These are phyloP conservation scores for Caenorhabditis sp. DNA, from an alignment of 2,888 invertebrate species.

Conservation along the genomic window DNA sequence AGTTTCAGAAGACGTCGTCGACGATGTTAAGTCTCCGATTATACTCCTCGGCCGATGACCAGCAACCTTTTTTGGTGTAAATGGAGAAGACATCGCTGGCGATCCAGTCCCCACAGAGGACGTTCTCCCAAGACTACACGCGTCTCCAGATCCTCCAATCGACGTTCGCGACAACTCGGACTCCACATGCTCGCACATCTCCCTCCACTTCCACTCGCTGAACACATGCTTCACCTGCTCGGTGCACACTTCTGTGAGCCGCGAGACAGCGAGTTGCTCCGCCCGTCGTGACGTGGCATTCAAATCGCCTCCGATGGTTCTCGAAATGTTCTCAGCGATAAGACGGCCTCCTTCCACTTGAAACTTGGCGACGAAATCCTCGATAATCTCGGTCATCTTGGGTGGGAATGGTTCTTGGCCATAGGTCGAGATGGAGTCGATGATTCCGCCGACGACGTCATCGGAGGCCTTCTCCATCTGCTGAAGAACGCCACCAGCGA, in stretches of 20 bases:
- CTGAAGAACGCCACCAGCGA: conserved; percentile 62
- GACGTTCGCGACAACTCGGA: conserved; percentile 49
- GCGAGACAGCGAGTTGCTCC: conserved; percentile 60
- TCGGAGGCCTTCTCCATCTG: conserved; percentile 57
- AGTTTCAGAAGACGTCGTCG: conserved; percentile 45
- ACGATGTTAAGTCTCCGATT: conserved; percentile 65
- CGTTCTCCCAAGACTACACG: conserved; percentile 54
- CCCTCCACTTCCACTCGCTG: conserved; percentile 74
- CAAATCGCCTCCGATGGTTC: conserved; percentile 48
- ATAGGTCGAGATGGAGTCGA: conserved; percentile 26
- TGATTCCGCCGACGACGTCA: conserved; percentile 42
- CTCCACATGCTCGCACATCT: conserved; percentile 67
- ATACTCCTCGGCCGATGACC: conserved; percentile 70
- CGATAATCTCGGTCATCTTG: conserved; percentile 60
- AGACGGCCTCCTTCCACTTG: conserved; percentile 59
- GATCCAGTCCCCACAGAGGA: conserved; percentile 64
- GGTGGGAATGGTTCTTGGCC: conserved; percentile 54
- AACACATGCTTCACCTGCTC: conserved; percentile 66
- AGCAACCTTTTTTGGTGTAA: conserved; percentile 55
- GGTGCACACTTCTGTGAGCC: conserved; percentile 67
- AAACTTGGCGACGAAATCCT: conserved; percentile 67
- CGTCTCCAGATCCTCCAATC: conserved; percentile 44
- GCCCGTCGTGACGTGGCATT: conserved; percentile 55
- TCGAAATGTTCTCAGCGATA: conserved; percentile 59
- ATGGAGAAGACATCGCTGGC: conserved; percentile 62